Evolutionary conservation across 2,797 vertebrate genomes (phyloP).

Genomic region (Microctenopoma lineatum): DNA sequence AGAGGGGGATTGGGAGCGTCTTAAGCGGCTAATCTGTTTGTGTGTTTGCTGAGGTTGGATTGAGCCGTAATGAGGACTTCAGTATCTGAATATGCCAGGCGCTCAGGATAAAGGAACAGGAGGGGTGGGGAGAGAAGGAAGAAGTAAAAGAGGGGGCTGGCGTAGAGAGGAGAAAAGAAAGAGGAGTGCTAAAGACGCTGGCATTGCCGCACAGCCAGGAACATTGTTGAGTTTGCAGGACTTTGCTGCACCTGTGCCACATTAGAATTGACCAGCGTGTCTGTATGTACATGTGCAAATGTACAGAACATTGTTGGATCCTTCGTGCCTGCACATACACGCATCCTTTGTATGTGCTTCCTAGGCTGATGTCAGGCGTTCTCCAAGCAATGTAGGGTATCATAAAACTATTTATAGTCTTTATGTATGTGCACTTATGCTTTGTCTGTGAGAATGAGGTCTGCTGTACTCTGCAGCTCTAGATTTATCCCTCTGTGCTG

Average conservation of each 20-base stretch:
- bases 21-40: slow-evolving; percentile 86
- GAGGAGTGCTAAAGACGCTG: slow-evolving; percentile 61
- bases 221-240: slow-evolving; percentile 36
- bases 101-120: slow-evolving; percentile 82
- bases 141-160: slow-evolving; percentile 68
- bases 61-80: slow-evolving; percentile 90
- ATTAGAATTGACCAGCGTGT: slow-evolving; percentile 48
- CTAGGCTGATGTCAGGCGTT: slow-evolving; percentile 22
- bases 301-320: slow-evolving; percentile 30
- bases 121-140: slow-evolving; percentile 45
- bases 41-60: slow-evolving; percentile 90
- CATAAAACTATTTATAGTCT: slow-evolving; percentile 15
- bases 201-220: slow-evolving; percentile 49
- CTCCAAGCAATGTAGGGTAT: slow-evolving; percentile 8
- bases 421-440: slow-evolving; percentile 10
- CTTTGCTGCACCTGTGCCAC: slow-evolving; percentile 58
- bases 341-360: slow-evolving; percentile 20
- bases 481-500: slow-evolving; percentile 54
- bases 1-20: slow-evolving; percentile 85
- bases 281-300: slow-evolving; percentile 34
- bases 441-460: slow-evolving; percentile 16
- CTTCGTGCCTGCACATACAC: background rate
- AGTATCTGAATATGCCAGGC: slow-evolving; percentile 90
- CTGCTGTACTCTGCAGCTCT: slow-evolving; percentile 40
- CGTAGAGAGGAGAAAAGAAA: slow-evolving; percentile 56